Conservation (phyloP, 2,113 vertebrate species). For the Plestiodon gilberti region DNA sequence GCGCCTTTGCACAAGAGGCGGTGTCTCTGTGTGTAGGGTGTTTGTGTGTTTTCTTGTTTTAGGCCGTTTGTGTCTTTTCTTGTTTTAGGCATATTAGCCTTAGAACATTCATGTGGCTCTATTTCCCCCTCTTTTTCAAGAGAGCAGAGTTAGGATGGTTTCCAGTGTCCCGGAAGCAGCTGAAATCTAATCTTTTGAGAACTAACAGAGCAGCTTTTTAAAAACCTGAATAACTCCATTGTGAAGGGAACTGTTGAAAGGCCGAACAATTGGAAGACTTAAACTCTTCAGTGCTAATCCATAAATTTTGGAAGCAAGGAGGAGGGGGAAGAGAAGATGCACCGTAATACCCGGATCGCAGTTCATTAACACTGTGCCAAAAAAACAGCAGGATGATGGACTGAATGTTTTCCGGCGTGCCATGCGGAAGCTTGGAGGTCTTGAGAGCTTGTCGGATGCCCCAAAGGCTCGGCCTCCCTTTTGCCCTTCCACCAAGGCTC, state of each 20-base stretch:
- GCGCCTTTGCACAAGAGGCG: conserved; percentile 17
- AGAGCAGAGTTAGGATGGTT: conserved; percentile 54
- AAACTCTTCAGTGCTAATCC: conserved; percentile 53
- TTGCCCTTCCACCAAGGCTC: conserved; percentile 30
- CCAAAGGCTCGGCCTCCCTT: not conserved
- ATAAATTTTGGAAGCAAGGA: conserved; percentile 58
- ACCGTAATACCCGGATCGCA: conserved; percentile 62
- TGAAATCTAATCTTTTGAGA: conserved; percentile 67
- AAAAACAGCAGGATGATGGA: conserved; percentile 53
- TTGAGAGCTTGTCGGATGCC: conserved; percentile 34
- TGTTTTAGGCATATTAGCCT: conserved; percentile 57
- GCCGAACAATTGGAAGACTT: conserved; percentile 60
- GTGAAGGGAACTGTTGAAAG: conserved; percentile 59
- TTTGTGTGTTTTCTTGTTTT: conserved; percentile 64
- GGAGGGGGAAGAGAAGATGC: conserved; percentile 54
- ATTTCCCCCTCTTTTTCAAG: not conserved
- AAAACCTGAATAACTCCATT: conserved; percentile 58
- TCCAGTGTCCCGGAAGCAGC: conserved; percentile 65
- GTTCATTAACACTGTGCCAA: conserved; percentile 49
- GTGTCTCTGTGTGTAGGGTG: conserved; percentile 62
- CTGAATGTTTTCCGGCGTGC: not conserved
- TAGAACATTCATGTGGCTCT: not conserved
- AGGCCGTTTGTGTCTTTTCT: conserved; percentile 63
- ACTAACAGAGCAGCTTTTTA: conserved; percentile 70
- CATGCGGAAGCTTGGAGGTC: not conserved